Percentiles rank a stretch among this genome's conserved stretches.
phyloP scores from a whole-genome alignment of 2,797 vertebrate genomes.

The Pipistrellus nathusii region DNA sequence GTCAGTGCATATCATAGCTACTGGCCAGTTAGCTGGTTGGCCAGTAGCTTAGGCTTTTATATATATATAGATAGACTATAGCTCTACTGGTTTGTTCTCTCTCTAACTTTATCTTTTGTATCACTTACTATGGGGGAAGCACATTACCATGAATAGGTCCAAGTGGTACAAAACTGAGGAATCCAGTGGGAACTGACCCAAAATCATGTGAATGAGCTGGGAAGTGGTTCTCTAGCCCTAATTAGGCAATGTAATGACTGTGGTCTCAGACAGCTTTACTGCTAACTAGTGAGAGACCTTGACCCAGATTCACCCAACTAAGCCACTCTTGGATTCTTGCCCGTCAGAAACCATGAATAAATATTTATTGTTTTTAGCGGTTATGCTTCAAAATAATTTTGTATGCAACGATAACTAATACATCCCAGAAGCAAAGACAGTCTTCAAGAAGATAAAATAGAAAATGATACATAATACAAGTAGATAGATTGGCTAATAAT shows the following conservation, averaged over 20 bases:
- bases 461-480: neutral
- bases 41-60: too few relatives aligned
- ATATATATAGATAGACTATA: neutral
- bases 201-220: neutral
- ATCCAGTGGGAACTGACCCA: neutral
- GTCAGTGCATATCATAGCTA: too few relatives aligned
- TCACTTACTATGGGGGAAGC: neutral
- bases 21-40: too few relatives aligned
- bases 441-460: constrained; percentile 37
- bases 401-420: neutral
- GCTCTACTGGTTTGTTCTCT: neutral
- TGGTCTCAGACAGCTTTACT: neutral
- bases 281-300: neutral
- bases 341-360: neutral
- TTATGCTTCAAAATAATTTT: neutral
- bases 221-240: neutral
- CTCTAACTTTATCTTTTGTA: neutral
- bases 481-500: neutral
- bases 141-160: neutral
- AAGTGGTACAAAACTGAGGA: neutral
- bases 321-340: neutral
- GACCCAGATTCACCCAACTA: neutral
- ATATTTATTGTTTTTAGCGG: neutral
- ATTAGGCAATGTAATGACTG: neutral
- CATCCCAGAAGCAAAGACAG: neutral